Conservation (phyloP, 2,797 vertebrate species). For the Apogon hyalosoma region DNA sequence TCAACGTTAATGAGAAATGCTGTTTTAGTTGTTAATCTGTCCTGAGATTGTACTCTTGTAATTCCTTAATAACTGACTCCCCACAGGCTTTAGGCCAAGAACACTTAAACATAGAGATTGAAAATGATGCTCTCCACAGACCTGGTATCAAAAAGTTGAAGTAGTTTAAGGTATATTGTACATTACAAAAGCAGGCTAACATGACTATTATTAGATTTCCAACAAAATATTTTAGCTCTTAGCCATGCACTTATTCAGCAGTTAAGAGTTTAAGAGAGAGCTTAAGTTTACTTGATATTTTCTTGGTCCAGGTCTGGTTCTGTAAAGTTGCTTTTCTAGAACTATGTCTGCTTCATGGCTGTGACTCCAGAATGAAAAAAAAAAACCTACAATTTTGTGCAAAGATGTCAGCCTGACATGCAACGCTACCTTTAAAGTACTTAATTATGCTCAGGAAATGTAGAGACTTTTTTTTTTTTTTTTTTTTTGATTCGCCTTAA, state of each 20-base stretch:
- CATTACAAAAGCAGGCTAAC: not conserved
- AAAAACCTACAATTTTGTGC: not conserved
- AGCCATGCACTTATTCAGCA: too few relatives aligned
- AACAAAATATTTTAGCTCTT: not conserved
- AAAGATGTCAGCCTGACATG: conserved; percentile 15
- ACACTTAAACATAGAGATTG: conserved; percentile 13
- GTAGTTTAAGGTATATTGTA: not conserved
- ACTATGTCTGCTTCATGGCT: conserved; percentile 9
- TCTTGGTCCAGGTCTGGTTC: not conserved
- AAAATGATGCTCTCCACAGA: not conserved
- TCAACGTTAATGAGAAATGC: conserved; percentile 10
- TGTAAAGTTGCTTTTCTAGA: not conserved
- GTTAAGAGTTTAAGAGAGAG: too few relatives aligned
- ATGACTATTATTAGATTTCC: not conserved
- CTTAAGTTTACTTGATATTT: not conserved
- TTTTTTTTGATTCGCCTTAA: conserved; percentile 18
- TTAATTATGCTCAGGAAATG: conserved; percentile 36
- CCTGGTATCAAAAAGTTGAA: not conserved
- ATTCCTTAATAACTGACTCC: not conserved
- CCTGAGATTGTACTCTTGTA: conserved; percentile 26
- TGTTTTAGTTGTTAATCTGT: conserved; percentile 33
- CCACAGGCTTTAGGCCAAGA: not conserved
- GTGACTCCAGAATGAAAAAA: conserved; percentile 11
- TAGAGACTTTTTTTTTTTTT: not conserved
- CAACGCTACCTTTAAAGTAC: conserved; percentile 46